phyloP scores from a whole-genome alignment of 2,113 vertebrate genomes.

The Spermophilus dauricus region DNA sequence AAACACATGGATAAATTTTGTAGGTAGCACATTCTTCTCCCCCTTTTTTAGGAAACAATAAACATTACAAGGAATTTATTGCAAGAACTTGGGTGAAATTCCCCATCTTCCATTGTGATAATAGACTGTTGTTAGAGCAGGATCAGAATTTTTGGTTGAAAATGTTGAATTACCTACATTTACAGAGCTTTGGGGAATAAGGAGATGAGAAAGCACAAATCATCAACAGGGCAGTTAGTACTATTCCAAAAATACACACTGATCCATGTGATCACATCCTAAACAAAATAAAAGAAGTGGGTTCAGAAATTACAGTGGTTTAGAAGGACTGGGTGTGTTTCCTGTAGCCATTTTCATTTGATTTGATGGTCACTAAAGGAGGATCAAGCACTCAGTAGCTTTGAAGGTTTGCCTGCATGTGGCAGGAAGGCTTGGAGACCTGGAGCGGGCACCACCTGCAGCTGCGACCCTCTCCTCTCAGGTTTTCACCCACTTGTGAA shows the following conservation, averaged over 20 bases:
- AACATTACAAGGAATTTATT: neutral
- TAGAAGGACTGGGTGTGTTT: neutral
- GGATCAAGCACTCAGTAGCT: neutral
- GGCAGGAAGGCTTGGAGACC: neutral
- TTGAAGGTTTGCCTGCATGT: neutral
- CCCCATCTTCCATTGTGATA: neutral
- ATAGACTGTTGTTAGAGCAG: neutral
- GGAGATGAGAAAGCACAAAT: slow-evolving; percentile 21
- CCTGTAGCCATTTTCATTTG: neutral
- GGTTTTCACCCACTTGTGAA: neutral
- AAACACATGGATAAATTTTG: neutral
- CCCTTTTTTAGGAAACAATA: slow-evolving; percentile 19
- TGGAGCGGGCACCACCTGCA: neutral
- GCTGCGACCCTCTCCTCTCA: too few species aligned
- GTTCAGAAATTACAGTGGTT: neutral
- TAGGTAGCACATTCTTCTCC: neutral
- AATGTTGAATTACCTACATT: neutral
- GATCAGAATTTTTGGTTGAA: neutral
- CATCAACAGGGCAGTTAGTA: neutral
- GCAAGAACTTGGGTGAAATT: neutral
- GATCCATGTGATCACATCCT: neutral
- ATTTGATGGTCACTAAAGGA: slow-evolving; percentile 16
- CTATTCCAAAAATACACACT: slow-evolving; percentile 1
- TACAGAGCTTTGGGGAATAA: neutral
- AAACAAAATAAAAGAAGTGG: slow-evolving; percentile 33